Base-by-base conservation (phyloP, 2,888 invertebrate genomes). In the Lithophane leautieri region DNA sequence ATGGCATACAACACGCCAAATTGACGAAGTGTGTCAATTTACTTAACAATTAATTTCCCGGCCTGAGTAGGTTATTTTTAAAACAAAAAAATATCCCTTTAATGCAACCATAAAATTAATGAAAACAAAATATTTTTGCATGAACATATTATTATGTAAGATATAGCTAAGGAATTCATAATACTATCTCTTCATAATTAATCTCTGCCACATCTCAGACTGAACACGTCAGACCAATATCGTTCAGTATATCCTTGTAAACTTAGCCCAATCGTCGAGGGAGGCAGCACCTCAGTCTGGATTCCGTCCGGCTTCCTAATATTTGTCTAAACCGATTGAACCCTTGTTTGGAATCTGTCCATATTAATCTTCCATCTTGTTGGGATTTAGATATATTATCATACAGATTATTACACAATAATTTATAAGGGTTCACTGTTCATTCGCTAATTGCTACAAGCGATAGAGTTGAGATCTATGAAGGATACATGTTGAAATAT, bases 311-410 rank as follows among this genome's bases (percentile, higher is more conserved):
- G 25, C 40, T 62, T 58, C 73, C 73, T 67, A 76, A 72, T 84
- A 83, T 86, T 86, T 88, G 80, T 88, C 79, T 80, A 42, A 67
- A 78, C 78, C 75, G 70, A 86, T 86, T 83, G 88, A 40, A 70
- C 68, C 61, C 66, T 63, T 72, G 75, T 70, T 78, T 75, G 60
- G 34, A 77, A 76, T 56, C 70, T 56, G 60, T 74, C 68, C 65
- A 50, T 69, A 86, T 86, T 79, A 83, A 88, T 88, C 75, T 86
- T 72, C 76, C 9, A 66, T 76, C 42, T 68, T 56, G 47, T 50
- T 60, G 58, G 76, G 65, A 77, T 70, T 65, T 40, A 54, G 67
- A 68, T 76, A 67, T 25, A 74, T 81, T 68, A 73, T 68, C 67
- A 62, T 14, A 42, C 42, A 66, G 61, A 50, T 58, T 28, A 61